Conservation (phyloP, 2,888 invertebrate species). For the Torymus auratus region DNA sequence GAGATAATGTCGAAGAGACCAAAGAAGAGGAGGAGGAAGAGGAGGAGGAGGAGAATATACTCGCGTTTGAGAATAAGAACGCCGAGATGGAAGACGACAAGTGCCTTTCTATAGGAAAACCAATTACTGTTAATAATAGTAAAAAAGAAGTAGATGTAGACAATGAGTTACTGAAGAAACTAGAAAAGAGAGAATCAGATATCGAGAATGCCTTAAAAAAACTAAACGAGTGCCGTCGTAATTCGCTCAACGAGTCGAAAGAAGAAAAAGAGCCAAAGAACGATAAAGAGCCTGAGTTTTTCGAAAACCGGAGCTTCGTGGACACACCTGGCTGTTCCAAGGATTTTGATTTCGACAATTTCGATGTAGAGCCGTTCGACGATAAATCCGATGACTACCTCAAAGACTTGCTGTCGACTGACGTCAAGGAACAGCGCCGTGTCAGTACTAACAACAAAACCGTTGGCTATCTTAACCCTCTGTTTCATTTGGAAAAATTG, state of each 20-base stretch:
- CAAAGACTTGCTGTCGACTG: constrained; percentile 29
- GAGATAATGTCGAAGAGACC: too few relatives aligned
- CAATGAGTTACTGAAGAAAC: constrained; percentile 37
- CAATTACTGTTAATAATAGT: neutral
- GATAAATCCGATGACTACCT: constrained; percentile 50
- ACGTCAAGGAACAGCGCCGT: constrained; percentile 31
- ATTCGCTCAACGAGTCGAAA: constrained; percentile 56
- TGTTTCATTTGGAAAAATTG: constrained; percentile 66
- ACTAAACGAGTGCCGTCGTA: constrained; percentile 56
- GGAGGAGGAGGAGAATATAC: constrained; percentile 26
- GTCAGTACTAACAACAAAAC: constrained; percentile 32
- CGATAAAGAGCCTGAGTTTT: constrained; percentile 29
- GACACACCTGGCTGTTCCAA: constrained; percentile 60
- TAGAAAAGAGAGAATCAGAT: constrained; percentile 40
- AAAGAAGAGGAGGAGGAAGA: neutral
- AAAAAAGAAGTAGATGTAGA: constrained; percentile 39
- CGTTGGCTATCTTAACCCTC: constrained; percentile 67
- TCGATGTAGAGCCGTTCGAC: constrained; percentile 65
- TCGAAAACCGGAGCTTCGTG: constrained; percentile 48
- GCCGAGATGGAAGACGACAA: constrained; percentile 23
- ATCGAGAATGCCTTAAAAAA: constrained; percentile 46
- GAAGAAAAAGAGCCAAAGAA: constrained; percentile 40
- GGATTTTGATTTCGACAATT: constrained; percentile 65
- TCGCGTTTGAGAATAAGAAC: constrained; percentile 44
- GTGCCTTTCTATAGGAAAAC: constrained; percentile 45